Evolutionary conservation across 1,140 invertebrate species (phyloP).

Genomic region (Aleiodes sp.): DNA sequence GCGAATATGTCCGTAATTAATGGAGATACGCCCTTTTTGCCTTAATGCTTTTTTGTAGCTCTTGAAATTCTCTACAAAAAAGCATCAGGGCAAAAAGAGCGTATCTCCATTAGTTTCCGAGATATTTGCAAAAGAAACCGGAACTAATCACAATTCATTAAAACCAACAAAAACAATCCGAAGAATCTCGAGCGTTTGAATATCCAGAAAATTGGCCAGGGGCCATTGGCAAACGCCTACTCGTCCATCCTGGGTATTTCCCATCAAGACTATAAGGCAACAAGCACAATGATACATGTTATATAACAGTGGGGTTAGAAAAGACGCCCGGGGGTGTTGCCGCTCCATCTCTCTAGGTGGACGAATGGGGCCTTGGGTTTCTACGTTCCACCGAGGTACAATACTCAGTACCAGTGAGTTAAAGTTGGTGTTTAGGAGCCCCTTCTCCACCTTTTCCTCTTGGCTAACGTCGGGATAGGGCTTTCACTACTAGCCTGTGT

Average conservation of each 20-base stretch:
- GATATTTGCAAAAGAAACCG: too few relatives aligned
- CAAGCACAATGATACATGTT: constrained; percentile 20
- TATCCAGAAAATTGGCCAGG: neutral
- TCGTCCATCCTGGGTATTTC: constrained; percentile 19
- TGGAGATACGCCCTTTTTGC: too few relatives aligned
- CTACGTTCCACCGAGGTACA: constrained; percentile 5
- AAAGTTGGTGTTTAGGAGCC: constrained; percentile 49
- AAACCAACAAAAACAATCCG: too few relatives aligned
- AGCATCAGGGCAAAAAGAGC: too few relatives aligned
- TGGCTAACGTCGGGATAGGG: constrained; percentile 1
- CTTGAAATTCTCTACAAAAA: too few relatives aligned
- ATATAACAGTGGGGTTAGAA: neutral
- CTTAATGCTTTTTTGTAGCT: too few relatives aligned
- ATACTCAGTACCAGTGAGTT: constrained; percentile 30
- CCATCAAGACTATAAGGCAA: constrained; percentile 30
- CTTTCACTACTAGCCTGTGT: constrained; percentile 16
- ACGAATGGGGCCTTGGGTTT: constrained; percentile 19
- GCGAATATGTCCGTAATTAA: too few relatives aligned
- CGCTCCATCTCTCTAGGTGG: constrained; percentile 20
- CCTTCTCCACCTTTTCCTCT: constrained; percentile 41
- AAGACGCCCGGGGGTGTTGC: constrained; percentile 21
- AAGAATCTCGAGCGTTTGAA: neutral
- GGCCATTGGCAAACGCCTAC: neutral
- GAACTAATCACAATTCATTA: too few relatives aligned
- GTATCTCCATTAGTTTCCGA: too few relatives aligned